Evolutionary conservation across 1,140 invertebrate genomes (phyloP).

Genomic region (Drosophila prosaltans): DNA sequence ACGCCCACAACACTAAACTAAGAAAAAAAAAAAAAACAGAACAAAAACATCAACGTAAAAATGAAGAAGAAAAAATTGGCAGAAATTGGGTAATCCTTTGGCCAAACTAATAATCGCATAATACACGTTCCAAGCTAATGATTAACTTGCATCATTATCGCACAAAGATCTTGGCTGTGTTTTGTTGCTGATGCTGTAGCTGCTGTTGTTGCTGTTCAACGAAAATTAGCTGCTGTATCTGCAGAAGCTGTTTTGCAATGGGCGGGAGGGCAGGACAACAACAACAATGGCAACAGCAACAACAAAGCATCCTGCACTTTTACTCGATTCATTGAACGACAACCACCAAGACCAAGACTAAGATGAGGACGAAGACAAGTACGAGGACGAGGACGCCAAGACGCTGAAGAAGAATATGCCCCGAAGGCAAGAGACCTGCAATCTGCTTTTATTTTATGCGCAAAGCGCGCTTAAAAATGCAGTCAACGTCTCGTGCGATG

Average conservation of each 20-base stretch:
- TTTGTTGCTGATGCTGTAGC: conserved; percentile 13
- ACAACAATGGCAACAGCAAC: conserved; percentile 50
- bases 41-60: background rate
- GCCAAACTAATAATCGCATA: conserved; percentile 79
- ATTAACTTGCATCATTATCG: conserved; percentile 82
- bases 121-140: conserved; percentile 81
- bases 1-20: conserved; percentile 56
- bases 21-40: conserved; percentile 18
- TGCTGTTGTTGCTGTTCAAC: conserved; percentile 42
- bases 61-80: conserved; percentile 1
- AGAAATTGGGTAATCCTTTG: conserved; percentile 43
- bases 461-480: conserved; percentile 78
- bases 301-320: conserved; percentile 79
- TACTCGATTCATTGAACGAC: conserved; percentile 71
- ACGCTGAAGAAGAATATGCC: conserved; percentile 44
- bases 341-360: conserved; percentile 38
- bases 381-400: conserved; percentile 15
- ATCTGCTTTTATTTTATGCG: conserved; percentile 81
- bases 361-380: conserved; percentile 23
- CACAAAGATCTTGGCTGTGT: conserved; percentile 64
- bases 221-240: conserved; percentile 82
- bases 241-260: conserved; percentile 76
- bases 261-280: conserved; percentile 30
- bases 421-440: conserved; percentile 60
- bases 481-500: conserved; percentile 69